phyloP scores from a whole-genome alignment of 2,113 vertebrate genomes.

The Amazona vittata region DNA sequence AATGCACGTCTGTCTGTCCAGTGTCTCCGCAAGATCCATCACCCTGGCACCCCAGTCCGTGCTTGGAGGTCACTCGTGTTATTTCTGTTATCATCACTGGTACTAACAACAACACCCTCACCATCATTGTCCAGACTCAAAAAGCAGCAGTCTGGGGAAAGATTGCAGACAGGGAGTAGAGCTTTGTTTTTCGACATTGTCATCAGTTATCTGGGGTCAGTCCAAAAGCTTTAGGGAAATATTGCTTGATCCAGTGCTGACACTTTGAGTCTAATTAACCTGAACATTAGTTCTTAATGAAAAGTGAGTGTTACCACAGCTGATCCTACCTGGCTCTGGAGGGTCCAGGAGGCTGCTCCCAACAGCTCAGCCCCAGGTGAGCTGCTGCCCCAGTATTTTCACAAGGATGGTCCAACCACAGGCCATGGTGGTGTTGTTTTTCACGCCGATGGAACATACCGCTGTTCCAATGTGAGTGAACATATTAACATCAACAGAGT shows the following conservation, averaged over 20 bases:
- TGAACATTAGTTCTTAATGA: not conserved
- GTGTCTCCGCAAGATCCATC: not conserved
- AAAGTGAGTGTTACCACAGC: not conserved
- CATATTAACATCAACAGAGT: conserved; percentile 23
- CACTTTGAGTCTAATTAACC: not conserved
- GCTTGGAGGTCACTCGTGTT: not conserved
- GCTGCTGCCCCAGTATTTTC: not conserved
- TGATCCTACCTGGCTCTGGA: not conserved
- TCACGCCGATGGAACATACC: not conserved
- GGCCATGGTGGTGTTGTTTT: not conserved
- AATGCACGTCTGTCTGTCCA: not conserved
- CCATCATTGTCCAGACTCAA: not conserved
- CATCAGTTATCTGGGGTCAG: not conserved
- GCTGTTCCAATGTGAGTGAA: not conserved
- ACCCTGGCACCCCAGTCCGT: not conserved
- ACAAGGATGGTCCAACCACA: not conserved
- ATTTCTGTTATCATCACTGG: not conserved
- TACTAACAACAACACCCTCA: not conserved
- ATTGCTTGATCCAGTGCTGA: not conserved
- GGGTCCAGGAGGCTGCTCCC: not conserved
- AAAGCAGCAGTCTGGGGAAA: not conserved
- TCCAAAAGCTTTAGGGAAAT: not conserved
- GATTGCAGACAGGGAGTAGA: not conserved
- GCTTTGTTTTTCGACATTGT: not conserved
- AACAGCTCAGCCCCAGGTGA: not conserved